phyloP scores from a whole-genome alignment of 2,113 vertebrate genomes.

The Rattus rattus region DNA sequence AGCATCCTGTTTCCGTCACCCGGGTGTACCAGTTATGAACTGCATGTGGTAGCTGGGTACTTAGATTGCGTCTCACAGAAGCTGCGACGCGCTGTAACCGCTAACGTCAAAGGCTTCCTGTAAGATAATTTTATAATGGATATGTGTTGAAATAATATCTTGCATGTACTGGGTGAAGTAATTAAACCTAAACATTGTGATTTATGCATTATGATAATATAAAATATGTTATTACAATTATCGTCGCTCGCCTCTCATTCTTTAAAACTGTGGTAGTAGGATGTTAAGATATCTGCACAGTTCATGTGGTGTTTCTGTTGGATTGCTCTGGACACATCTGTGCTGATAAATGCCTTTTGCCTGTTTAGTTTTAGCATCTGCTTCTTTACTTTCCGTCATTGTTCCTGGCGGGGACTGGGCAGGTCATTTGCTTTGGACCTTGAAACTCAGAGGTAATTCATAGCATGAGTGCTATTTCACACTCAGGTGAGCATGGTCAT shows the following conservation, averaged over 20 bases:
- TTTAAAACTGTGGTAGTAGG: background rate
- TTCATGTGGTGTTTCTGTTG: background rate
- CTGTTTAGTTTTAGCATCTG: background rate
- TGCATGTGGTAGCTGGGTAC: background rate
- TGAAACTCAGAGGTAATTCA: constrained; percentile 10
- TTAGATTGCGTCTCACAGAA: background rate
- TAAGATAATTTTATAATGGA: background rate
- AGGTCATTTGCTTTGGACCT: constrained; percentile 20
- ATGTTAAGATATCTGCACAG: background rate
- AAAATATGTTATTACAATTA: background rate
- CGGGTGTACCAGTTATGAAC: background rate
- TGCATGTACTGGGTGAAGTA: background rate
- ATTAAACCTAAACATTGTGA: background rate
- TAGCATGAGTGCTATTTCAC: constrained; percentile 21
- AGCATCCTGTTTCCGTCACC: background rate
- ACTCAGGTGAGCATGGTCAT: background rate
- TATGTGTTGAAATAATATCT: constrained; percentile 13
- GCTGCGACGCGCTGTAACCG: no score
- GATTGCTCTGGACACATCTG: background rate
- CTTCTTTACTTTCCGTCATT: background rate
- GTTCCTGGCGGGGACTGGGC: background rate
- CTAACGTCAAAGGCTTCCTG: background rate
- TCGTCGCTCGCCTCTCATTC: background rate
- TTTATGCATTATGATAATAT: background rate
- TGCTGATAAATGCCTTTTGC: background rate